phyloP scores from a whole-genome alignment of 1,140 invertebrate genomes.

The Gonatopus flavifemur region DNA sequence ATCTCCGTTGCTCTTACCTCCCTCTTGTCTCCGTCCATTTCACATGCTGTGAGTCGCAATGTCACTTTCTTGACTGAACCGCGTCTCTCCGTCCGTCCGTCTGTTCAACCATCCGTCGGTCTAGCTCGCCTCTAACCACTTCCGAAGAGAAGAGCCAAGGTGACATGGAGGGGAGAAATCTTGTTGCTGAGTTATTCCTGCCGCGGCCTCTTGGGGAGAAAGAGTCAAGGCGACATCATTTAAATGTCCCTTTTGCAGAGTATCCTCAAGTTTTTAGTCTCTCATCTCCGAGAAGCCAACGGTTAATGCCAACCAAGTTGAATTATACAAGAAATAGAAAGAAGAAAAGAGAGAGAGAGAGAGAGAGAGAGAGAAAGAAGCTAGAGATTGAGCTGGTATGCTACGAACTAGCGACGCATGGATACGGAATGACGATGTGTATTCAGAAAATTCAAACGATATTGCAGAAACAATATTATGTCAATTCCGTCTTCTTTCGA shows the following conservation, averaged over 20 bases:
- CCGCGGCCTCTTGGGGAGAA: constrained; percentile 20
- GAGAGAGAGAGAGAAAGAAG: no score
- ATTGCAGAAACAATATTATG: no score
- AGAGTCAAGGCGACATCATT: constrained; percentile 53
- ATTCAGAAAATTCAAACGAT: no score
- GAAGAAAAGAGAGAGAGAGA: no score
- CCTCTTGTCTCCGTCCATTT: constrained; percentile 2
- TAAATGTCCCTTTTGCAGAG: constrained; percentile 53
- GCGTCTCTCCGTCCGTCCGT: constrained; percentile 38
- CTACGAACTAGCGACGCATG: constrained; percentile 14
- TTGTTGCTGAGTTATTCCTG: constrained; percentile 47
- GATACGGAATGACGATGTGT: not conserved
- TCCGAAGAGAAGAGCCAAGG: constrained; percentile 1
- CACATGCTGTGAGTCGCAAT: constrained; percentile 22
- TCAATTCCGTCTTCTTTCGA: no score
- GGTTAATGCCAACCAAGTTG: constrained; percentile 12
- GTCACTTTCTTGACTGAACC: constrained; percentile 40
- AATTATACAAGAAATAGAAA: constrained; percentile 15
- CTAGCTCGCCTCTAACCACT: constrained; percentile 44
- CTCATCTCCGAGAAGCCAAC: constrained; percentile 45
- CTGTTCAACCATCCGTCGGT: constrained; percentile 28
- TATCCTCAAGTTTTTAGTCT: constrained; percentile 50
- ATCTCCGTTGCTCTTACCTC: not conserved
- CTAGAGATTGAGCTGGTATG: constrained; percentile 37
- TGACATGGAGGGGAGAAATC: constrained; percentile 8